These are phyloP conservation scores for Rhynchonema sp. DNA, from an alignment of 2,888 invertebrate species.

Conservation along the genomic window DNA sequence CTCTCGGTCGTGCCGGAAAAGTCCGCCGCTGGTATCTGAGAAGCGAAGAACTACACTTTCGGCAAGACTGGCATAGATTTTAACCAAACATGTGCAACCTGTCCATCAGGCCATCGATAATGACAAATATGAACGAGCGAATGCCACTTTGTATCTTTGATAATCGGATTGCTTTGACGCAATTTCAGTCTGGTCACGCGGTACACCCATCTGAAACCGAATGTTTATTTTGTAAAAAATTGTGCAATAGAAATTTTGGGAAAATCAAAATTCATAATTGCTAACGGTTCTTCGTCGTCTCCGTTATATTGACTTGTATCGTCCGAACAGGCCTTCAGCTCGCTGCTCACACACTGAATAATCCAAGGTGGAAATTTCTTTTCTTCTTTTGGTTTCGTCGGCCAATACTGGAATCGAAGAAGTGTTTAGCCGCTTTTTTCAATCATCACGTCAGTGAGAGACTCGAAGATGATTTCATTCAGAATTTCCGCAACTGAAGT, in stretches of 20 bases:
- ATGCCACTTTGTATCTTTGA: slow-evolving; percentile 3
- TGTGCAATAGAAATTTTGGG: not conserved
- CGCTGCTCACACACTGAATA: slow-evolving; percentile 5
- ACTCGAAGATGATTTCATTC: too few relatives aligned
- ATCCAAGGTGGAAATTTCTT: slow-evolving; percentile 9
- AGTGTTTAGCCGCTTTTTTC: not conserved
- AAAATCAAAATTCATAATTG: too few relatives aligned
- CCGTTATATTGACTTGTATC: not conserved
- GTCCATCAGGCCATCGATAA: slow-evolving; percentile 10
- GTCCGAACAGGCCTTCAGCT: slow-evolving; percentile 2
- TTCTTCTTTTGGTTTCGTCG: slow-evolving; percentile 6
- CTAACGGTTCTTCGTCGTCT: too few relatives aligned
- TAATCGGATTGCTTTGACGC: slow-evolving; percentile 7
- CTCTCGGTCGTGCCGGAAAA: too few relatives aligned
- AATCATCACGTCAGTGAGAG: too few relatives aligned
- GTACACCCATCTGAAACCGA: slow-evolving; percentile 7
- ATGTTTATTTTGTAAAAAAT: not conserved
- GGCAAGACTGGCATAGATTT: too few relatives aligned
- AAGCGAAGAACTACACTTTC: too few relatives aligned
- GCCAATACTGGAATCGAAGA: slow-evolving; percentile 10
- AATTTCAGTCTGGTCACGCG: slow-evolving; percentile 8
- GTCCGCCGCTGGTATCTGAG: too few relatives aligned
- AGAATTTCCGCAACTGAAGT: too few relatives aligned
- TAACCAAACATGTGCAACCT: too few relatives aligned
- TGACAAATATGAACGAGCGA: slow-evolving; percentile 6